Base-by-base conservation (phyloP, 2,888 invertebrate genomes). In the Aquatica leii region DNA sequence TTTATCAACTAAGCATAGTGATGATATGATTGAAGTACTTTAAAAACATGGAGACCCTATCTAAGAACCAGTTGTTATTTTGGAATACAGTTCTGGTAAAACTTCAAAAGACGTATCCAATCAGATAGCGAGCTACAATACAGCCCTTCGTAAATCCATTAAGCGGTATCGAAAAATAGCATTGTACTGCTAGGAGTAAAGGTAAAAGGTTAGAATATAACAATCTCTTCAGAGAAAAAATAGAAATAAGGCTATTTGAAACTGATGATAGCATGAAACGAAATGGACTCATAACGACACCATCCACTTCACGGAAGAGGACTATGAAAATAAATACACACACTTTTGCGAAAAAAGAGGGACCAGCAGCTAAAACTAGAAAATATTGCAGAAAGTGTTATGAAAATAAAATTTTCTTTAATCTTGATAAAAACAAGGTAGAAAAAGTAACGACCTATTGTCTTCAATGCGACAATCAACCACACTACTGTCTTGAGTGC, bases 81-180 rank as follows among this genome's bases (percentile, higher is more conserved):
- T 24, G 6, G 24, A 24, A 24, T 24, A 24, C 24, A 24, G 6
- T 24, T 2, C 24, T 4, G 24, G 24, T 4, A 24, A 24, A 6
- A 4, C 24, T 4, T 24, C 24, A 6, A 24, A 4, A 43, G 48
- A 18, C 12, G 48, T 20, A 3, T 48, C 21, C 1, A 11, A 48
- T 20, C 48, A 48, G 12, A 48, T 48, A 20, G 48, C 48, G 11
- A 43, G 43, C 6, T 43, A 14, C 14, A 43, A 43, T 18, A 43
- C 43, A 6, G 43, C 43, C 2, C 48, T 20, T 18, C 18, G 17
- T 5, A 48, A 48, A 21, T 8, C 48, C 18, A 20, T 48, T n/a
- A 48, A 48, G n/a, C 20, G 48, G 48, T 18, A 48, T 20, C 4
- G 20, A 11, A 48, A 48, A 48, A 20, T 48, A 9, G 48, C 48